Evolutionary conservation across 2,113 vertebrate species (phyloP).

Genomic region (Ranitomeya variabilis): DNA sequence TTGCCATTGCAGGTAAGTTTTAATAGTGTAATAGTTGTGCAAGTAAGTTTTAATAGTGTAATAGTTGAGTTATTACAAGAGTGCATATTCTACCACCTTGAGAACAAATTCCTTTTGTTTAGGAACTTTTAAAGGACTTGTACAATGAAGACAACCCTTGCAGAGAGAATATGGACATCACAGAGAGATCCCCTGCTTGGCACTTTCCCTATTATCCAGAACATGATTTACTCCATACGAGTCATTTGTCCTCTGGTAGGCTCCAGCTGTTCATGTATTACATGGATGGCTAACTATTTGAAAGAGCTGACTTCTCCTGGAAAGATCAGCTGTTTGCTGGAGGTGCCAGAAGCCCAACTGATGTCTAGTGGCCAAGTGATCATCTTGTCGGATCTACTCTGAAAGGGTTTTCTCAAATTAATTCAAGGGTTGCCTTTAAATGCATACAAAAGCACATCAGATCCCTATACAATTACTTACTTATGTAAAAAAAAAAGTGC

Average conservation of each 20-base stretch:
- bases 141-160: not conserved
- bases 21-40: not conserved
- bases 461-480: too few relatives aligned
- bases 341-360: too few relatives aligned
- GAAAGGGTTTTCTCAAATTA: too few relatives aligned
- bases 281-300: not conserved
- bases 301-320: not conserved
- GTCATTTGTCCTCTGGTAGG: not conserved
- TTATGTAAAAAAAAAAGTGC: too few relatives aligned
- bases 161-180: not conserved
- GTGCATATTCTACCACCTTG: not conserved
- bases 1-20: not conserved
- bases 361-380: too few relatives aligned
- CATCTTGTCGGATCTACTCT: too few relatives aligned
- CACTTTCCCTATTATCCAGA: too few relatives aligned
- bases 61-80: not conserved
- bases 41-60: not conserved
- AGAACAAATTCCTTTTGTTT: not conserved
- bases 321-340: not conserved
- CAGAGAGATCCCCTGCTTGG: too few relatives aligned
- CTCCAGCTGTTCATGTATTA: not conserved
- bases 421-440: too few relatives aligned
- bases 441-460: too few relatives aligned
- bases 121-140: not conserved
- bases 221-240: not conserved